Evolutionary conservation across 2,797 vertebrate species (phyloP).

Genomic region (Salarias fasciatus): DNA sequence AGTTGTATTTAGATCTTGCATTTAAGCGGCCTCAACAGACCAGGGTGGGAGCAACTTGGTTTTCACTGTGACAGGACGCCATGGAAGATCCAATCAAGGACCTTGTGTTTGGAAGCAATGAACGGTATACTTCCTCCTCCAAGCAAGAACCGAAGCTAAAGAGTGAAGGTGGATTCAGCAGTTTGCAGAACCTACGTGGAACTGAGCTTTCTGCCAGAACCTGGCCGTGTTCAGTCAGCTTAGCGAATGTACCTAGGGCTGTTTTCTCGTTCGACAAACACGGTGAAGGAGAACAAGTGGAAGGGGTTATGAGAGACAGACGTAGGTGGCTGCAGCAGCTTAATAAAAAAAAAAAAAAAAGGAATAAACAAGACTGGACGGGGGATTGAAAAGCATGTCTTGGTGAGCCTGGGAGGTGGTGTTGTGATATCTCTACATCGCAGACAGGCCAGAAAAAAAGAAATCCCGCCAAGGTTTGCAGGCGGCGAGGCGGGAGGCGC

Average conservation of each 20-base stretch:
- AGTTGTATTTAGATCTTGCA: too few relatives aligned
- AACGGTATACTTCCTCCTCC: too few relatives aligned
- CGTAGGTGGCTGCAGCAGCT: background rate
- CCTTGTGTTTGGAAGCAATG: too few relatives aligned
- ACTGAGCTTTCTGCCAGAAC: too few relatives aligned
- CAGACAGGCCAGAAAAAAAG: constrained; percentile 3
- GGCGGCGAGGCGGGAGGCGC: constrained; percentile 11
- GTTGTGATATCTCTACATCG: constrained; percentile 10
- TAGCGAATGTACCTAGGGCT: background rate
- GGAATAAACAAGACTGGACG: too few relatives aligned
- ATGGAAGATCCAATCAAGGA: too few relatives aligned
- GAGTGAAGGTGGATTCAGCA: too few relatives aligned
- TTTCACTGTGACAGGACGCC: too few relatives aligned
- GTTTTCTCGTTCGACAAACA: constrained; percentile 4
- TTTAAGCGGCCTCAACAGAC: too few relatives aligned
- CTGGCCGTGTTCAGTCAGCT: background rate
- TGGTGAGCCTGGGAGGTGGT: background rate
- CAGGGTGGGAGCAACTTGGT: too few relatives aligned
- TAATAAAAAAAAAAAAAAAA: background rate
- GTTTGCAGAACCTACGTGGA: too few relatives aligned
- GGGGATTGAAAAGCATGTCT: background rate
- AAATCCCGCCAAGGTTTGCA: constrained; percentile 20
- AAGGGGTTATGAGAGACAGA: background rate
- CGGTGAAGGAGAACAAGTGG: background rate
- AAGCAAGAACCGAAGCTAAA: too few relatives aligned